Base-by-base conservation (phyloP, 1,140 invertebrate species). In the Trachymyrmex septentrionalis region DNA sequence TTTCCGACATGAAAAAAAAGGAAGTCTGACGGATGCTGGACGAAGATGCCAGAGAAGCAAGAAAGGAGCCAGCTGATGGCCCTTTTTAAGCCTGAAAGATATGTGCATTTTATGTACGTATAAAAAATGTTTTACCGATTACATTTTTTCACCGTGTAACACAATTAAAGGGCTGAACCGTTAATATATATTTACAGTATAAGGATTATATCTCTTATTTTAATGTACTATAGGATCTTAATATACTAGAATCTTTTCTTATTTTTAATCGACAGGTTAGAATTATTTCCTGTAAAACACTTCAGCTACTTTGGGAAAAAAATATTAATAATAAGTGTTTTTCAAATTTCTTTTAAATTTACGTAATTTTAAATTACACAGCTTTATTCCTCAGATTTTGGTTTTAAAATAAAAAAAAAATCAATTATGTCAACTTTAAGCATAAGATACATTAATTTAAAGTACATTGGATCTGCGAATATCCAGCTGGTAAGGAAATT, bases 1-100 rank as follows among this genome's bases (percentile, higher is more conserved):
- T 84, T 75, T 50, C 66, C 80, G 38, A 82, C 69, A 75, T 48
- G 53, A 61, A 84, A 84, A 84, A 84, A 81, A 73, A 72, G 24
- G 69, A 44, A 59, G 27, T 9, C 69, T 61, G 55, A 84, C 34
- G 69, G 69, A 14, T 48, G 38, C n/a, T 84, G 80, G 69, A 84
- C 50, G 80, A 59, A 38, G 3, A 64, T 7, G 80, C 16, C 55
- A 19, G 38, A n/a, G n/a, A 73, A 10, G 67, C 57, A 73, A 84
- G 80, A 84, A 84, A 75, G 72, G 38, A 61, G n/a, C 14, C 71
- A 27, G 57, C 55, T 21, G 24, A 75, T 75, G 80, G 57, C 0
- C 55, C 34, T 30, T 84, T 84, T 84, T 84, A 61, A 63, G 44
- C 16, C 24, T 75, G 69, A 75, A 84, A 75, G 50, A 50, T 84